Base-by-base conservation (phyloP, 2,888 invertebrate genomes). In the Anticlea derivata region DNA sequence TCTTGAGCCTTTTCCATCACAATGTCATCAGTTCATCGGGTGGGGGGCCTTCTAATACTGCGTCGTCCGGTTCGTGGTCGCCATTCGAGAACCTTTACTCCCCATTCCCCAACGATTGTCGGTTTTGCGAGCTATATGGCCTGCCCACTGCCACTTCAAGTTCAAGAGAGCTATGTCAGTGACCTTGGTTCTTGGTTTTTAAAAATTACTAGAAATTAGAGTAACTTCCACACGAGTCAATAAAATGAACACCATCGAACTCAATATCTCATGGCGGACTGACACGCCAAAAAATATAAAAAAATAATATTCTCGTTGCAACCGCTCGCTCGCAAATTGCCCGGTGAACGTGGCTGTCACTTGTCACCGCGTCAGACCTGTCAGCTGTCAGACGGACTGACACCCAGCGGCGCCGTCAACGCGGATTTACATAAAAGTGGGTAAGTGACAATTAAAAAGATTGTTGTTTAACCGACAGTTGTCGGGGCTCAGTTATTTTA, bases 371-470 rank as follows among this genome's bases (percentile, higher is more conserved):
- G 83, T 84, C 85, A 74, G 67, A 60, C 63, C 68, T 53, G 52
- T 53, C 85, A 74, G 53, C 66, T 75, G 80, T 77, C 80, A 72
- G 52, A 43, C 63, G 51, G 52, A 58, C 43, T 48, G 52, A 48
- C 52, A 39, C 72, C 68, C 73, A 70, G 68, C 71, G 69, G 70
- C 71, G 70, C 70, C 66, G 77, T 70, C 78, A 70, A 68, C 80
- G 70, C 73, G 77, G 80, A 86, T 85, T 85, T 81, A 83, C 87
- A 85, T 87, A 83, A 80, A 81, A 80, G 76, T 78, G 41, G 76
- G 73, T 76, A 79, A 78, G 70, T 80, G 81, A 80, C 80, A 80
- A 80, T 80, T 80, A 80, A 79, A 80, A 75, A 70, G 69, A 64
- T 68, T 70, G 74, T 72, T 68, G 67, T 65, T 64, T 60, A 63